Base-by-base conservation (phyloP, 2,888 invertebrate genomes). In the Zelleria hepariella region DNA sequence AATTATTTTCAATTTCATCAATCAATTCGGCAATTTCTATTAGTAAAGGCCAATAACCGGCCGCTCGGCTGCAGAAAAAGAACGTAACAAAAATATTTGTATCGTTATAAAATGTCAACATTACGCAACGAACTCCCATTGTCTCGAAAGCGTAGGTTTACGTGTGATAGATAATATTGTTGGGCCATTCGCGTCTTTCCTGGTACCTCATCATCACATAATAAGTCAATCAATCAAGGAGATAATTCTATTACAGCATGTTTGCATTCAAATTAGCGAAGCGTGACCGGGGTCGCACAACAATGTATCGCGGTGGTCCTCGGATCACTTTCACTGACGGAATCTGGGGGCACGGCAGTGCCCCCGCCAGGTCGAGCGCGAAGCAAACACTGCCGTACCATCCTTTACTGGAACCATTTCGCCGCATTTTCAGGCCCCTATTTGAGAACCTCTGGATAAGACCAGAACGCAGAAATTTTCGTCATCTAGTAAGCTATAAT, bases 61-160 rank as follows among this genome's bases (percentile, higher is more conserved):
- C 15, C 24, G 53, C 20, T 32, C 32, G 32, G 6, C 20, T 32
- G 10, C 20, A 23, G 23, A 57, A 21, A 48, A n/a, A 57, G 25
- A 48, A 57, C 47, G 57, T 57, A 42, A 10, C 48, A 6, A 48
- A 42, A 32, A 55, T 55, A 55, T 32, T 32, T 55, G 21, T 32
- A 55, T 24, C 27, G 21, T 27, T 55, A 21, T 51, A 21, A 51
- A 20, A 51, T 42, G 51, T 23, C 72, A 69, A 66, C 60, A 69
- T 85, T 85, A 77, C 78, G 76, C 79, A 84, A 85, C 73, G 67
- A 64, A 74, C 78, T 82, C 80, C 83, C 82, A 82, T 86, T 74
- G 76, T 75, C 71, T 68, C 61, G 61, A 61, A 58, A 61, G 53
- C 57, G 74, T 21, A 23, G 20, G 72, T 73, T 73, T 74, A 75